Conservation (phyloP, 2,888 invertebrate genomes). For the Microplitis manilae region DNA sequence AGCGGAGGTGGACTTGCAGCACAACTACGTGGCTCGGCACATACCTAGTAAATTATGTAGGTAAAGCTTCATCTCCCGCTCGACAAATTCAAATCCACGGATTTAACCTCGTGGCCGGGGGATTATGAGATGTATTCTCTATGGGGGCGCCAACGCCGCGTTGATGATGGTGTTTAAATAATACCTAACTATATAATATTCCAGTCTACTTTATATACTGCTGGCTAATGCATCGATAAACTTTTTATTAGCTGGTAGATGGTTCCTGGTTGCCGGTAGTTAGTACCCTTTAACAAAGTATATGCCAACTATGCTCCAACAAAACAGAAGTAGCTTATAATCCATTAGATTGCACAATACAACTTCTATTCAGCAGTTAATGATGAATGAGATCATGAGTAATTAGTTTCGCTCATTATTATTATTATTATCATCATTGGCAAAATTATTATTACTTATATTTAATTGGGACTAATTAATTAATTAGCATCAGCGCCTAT, state of each 20-base stretch:
- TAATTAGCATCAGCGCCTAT: neutral
- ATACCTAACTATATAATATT: slow-evolving; percentile 21
- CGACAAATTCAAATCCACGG: slow-evolving; percentile 59
- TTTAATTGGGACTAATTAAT: neutral
- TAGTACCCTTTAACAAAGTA: neutral
- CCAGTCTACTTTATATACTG: neutral
- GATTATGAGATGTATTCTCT: slow-evolving; percentile 50
- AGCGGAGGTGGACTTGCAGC: neutral
- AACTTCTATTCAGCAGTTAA: neutral
- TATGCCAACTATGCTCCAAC: neutral
- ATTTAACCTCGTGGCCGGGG: slow-evolving; percentile 53
- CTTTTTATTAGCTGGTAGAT: slow-evolving; percentile 7
- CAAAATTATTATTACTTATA: too few relatives aligned
- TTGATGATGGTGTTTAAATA: slow-evolving; percentile 26
- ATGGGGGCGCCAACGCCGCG: slow-evolving; percentile 16
- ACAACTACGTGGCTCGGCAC: slow-evolving; percentile 34
- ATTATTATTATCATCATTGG: neutral
- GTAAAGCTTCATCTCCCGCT: slow-evolving; percentile 53
- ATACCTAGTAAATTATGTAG: slow-evolving; percentile 55
- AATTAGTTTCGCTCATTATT: too few relatives aligned
- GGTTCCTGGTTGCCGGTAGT: neutral
- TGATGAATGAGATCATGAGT: neutral
- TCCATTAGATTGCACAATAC: neutral
- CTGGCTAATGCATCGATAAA: slow-evolving; percentile 6
- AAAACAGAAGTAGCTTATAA: neutral